phyloP scores from a whole-genome alignment of 2,888 invertebrate species.

The Plagodis pulveraria region DNA sequence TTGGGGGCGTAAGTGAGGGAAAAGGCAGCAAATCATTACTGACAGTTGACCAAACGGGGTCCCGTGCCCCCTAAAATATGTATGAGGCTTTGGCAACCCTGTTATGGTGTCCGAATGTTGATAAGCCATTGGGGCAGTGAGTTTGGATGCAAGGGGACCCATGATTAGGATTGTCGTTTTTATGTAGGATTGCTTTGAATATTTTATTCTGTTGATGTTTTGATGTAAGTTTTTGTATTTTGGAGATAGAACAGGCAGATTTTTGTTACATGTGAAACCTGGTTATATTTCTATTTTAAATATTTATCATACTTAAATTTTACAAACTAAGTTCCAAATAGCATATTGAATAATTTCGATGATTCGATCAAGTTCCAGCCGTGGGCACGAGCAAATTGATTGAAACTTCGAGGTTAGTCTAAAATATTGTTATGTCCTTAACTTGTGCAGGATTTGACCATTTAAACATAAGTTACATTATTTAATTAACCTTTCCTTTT shows the following conservation, averaged over 20 bases:
- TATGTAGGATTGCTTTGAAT: slow-evolving; percentile 43
- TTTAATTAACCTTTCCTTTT: too few relatives aligned
- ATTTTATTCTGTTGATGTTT: slow-evolving; percentile 33
- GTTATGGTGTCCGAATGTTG: slow-evolving; percentile 85
- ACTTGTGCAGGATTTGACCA: too few relatives aligned
- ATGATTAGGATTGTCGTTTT: slow-evolving; percentile 73
- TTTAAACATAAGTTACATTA: too few relatives aligned
- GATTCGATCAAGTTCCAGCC: too few relatives aligned
- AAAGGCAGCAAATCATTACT: slow-evolving; percentile 83
- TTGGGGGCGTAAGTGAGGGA: slow-evolving; percentile 75
- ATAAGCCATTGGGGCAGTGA: slow-evolving; percentile 78
- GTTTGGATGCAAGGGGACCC: slow-evolving; percentile 55
- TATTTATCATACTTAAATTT: too few relatives aligned
- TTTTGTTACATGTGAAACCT: background rate
- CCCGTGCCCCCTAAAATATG: slow-evolving; percentile 81
- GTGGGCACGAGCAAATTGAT: too few relatives aligned
- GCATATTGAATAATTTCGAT: too few relatives aligned
- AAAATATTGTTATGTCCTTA: too few relatives aligned
- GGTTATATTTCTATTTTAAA: too few relatives aligned
- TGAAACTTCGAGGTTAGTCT: too few relatives aligned
- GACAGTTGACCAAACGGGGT: slow-evolving; percentile 84
- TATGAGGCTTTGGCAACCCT: slow-evolving; percentile 80
- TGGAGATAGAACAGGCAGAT: background rate
- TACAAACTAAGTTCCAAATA: too few relatives aligned
- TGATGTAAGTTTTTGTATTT: slow-evolving; percentile 12